These are phyloP conservation scores for Drosophila ironensis DNA, from an alignment of 1,140 invertebrate species.

Conservation along the genomic window DNA sequence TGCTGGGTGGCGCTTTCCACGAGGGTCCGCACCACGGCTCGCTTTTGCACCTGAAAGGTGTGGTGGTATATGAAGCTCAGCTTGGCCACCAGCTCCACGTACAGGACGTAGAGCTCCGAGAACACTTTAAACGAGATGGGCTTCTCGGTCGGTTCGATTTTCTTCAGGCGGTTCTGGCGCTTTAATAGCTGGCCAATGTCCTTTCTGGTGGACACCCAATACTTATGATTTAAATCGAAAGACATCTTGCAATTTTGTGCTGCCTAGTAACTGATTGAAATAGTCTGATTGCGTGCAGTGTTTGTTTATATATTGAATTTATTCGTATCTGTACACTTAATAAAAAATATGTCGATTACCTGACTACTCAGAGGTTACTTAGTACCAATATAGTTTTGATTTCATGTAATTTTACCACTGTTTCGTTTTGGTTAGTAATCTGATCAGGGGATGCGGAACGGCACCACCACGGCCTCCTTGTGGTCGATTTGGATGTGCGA, in stretches of 20 bases:
- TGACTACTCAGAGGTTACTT: conserved; percentile 41
- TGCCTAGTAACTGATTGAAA: neutral
- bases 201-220: conserved; percentile 53
- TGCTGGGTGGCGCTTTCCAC: conserved; percentile 82
- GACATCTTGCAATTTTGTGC: conserved; percentile 41
- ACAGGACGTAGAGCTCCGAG: conserved; percentile 68
- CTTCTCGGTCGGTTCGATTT: conserved; percentile 46
- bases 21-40: conserved; percentile 83
- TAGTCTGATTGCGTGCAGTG: neutral
- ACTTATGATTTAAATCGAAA: conserved; percentile 70
- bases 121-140: conserved; percentile 67
- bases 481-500: conserved; percentile 89
- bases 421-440: neutral
- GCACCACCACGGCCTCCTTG: conserved; percentile 90
- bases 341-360: conserved; percentile 43
- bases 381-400: conserved; percentile 35
- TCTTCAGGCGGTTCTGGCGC: conserved; percentile 60
- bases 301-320: conserved; percentile 34
- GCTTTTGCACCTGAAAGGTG: conserved; percentile 86
- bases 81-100: conserved; percentile 69
- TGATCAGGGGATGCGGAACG: conserved; percentile 84
- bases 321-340: conserved; percentile 37
- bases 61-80: conserved; percentile 84
- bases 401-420: conserved; percentile 28
- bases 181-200: conserved; percentile 58